Evolutionary conservation across 1,140 invertebrate genomes (phyloP), one percentile per base, ranked within the genome.

Genomic region (Phocides pigmalion): DNA sequence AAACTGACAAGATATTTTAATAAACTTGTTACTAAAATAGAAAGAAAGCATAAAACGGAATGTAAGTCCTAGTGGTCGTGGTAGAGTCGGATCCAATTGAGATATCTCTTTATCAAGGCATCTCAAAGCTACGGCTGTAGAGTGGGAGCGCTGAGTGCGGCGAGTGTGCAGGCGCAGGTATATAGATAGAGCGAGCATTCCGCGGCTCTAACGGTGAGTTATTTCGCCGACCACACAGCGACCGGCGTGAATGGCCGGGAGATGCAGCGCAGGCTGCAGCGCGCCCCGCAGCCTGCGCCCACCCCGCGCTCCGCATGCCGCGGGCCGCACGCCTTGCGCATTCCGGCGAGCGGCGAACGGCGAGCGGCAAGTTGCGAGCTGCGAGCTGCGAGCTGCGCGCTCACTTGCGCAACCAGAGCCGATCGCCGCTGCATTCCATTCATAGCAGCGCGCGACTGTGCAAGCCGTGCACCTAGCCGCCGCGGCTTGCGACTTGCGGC

Each of bases 391-490:
- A 56, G 53, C 53, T 39, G 53, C 39, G 53, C 12, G 53, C 39
- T 85, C 75, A 79, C 82, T 86, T 87, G 86, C 86, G 82, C 84
- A 87, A 87, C 84, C 82, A 83, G n/a, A n/a, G n/a, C n/a, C n/a
- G n/a, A n/a, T 77, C 74, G 76, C 62, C 80, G 72, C 81, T 84
- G 79, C 88, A 89, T 90, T 89, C 86, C 88, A 90, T 89, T 90
- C 86, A 88, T 90, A 87, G 81, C 82, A 72, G 78, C 83, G 81
- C 81, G 84, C 82, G 83, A 81, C 78, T 82, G 66, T 49, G 44
- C 56, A 22, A 62, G 67, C 54, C 69, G 63, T 65, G 58, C 67
- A 58, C 44, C 51, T 50, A 63, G 15, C 37, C 41, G 22, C 47
- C 56, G 44, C 53, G 17, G 28, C 22, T n/a, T n/a, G n/a, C 14